phyloP scores from a whole-genome alignment of 2,888 invertebrate genomes.

The Plagodis pulveraria region DNA sequence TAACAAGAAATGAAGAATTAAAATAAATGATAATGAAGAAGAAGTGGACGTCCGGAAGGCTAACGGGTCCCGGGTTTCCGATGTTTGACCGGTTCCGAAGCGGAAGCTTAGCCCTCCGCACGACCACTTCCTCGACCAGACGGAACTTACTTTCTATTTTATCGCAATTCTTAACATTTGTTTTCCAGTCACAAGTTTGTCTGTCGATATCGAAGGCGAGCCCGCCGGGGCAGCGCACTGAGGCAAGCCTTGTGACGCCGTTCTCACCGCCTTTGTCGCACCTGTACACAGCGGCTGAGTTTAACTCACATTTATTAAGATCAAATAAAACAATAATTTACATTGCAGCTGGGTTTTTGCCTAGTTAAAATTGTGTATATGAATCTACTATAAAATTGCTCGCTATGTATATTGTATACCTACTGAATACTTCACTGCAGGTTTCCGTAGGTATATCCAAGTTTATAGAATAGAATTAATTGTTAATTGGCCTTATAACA shows the following conservation, averaged over 20 bases:
- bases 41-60: slow-evolving; percentile 78
- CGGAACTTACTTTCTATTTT: slow-evolving; percentile 95
- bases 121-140: slow-evolving; percentile 69
- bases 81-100: slow-evolving; percentile 47
- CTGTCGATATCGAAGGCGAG: slow-evolving; percentile 97
- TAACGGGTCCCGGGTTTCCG: slow-evolving; percentile 52
- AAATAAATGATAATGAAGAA: slow-evolving; percentile 65
- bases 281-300: slow-evolving; percentile 86
- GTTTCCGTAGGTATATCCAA: no score
- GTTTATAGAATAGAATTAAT: no score
- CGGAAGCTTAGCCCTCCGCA: slow-evolving; percentile 76
- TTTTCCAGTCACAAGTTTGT: slow-evolving; percentile 98
- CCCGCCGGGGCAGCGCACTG: slow-evolving; percentile 95
- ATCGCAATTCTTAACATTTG: slow-evolving; percentile 98
- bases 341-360: no score
- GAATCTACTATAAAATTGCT: no score
- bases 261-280: slow-evolving; percentile 96
- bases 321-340: no score
- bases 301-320: slow-evolving; percentile 43
- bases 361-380: no score
- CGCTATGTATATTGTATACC: no score
- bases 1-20: slow-evolving; percentile 83
- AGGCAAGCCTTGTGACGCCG: slow-evolving; percentile 93
- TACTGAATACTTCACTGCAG: no score
- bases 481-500: no score